Base-by-base conservation (phyloP, 2,888 invertebrate species). In the Microctonus brassicae region DNA sequence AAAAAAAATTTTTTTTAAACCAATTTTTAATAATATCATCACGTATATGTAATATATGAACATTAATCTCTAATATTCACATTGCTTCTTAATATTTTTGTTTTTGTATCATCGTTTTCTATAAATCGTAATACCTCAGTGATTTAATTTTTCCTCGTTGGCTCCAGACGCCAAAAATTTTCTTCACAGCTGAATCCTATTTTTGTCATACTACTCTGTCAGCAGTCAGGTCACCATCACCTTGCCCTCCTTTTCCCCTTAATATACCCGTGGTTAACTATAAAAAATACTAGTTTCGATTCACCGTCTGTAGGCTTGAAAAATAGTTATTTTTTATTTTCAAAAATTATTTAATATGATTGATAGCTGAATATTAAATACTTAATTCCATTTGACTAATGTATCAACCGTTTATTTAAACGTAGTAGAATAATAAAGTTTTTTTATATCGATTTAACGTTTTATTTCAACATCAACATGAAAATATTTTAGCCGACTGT, bases 211-310 rank as follows among this genome's bases (percentile, higher is more conserved):
- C 17, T 47, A 17, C 47, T 47, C 47, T 47, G 47, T 17, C 47
- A 47, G 47, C 61, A 29, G 58, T 64, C 60, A 76, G 72, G 76
- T 71, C 72, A 47, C 76, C 76, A 76, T 76, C 76, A 75, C 76
- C 76, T 76, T 76, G 75, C 65, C 74, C 76, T 71, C 74, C 67
- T 73, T 76, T 76, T 75, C 69, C 52, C 36, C 52, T 65, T 53
- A 13, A 64, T 26, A 33, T 42, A 42, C 13, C 26, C 11, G 26
- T 29, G 24, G 34, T 17, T n/a, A 47, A 0, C 6, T 47, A 17
- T 47, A 47, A 26, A 58, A 69, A 70, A 70, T 76, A 76, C 73
- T 73, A 75, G 73, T 76, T 72, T 67, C 71, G 69, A 73, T 75
- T 17, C n/a, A 17, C 60, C 29, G 9, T 29, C 34, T 29, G 20